A percentile compares a stretch with the other conserved stretches of the same genome.
Conservation (phyloP, 2,797 vertebrate species). For the Gephyroberyx darwinii region DNA sequence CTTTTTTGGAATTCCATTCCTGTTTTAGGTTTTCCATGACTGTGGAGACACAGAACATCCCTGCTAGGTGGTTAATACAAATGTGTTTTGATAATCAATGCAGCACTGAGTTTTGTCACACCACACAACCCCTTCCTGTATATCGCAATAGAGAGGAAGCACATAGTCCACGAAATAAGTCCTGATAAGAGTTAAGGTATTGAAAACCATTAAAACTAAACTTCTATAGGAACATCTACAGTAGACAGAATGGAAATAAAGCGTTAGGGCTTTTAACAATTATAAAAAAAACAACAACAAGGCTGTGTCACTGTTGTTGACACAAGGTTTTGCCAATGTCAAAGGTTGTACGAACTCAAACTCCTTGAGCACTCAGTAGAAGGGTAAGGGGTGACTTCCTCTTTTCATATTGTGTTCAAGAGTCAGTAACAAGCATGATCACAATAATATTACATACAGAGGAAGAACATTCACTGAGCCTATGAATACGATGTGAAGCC, state of each 20-base stretch:
- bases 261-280: too few relatives aligned
- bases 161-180: slow-evolving; percentile 13
- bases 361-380: slow-evolving; percentile 38
- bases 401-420: slow-evolving; percentile 61
- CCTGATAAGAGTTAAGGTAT: not conserved
- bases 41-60: slow-evolving; percentile 5
- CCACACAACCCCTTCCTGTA: slow-evolving; percentile 63
- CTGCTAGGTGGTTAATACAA: slow-evolving; percentile 8
- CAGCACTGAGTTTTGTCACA: slow-evolving; percentile 67
- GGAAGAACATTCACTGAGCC: not conserved
- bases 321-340: not conserved
- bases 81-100: slow-evolving; percentile 44
- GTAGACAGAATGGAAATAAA: not conserved
- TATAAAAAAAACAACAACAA: too few relatives aligned
- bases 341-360: slow-evolving; percentile 31
- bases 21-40: slow-evolving; percentile 8
- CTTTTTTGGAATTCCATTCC: not conserved
- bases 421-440: slow-evolving; percentile 40
- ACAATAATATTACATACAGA: not conserved
- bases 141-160: slow-evolving; percentile 41
- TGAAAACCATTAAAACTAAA: slow-evolving; percentile 13
- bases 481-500: not conserved
- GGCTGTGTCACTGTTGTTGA: not conserved
- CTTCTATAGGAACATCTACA: not conserved
- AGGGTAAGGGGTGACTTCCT: slow-evolving; percentile 78